These are phyloP conservation scores for Tolypeutes matacus DNA, from an alignment of 2,797 vertebrate genomes.

Conservation along the genomic window DNA sequence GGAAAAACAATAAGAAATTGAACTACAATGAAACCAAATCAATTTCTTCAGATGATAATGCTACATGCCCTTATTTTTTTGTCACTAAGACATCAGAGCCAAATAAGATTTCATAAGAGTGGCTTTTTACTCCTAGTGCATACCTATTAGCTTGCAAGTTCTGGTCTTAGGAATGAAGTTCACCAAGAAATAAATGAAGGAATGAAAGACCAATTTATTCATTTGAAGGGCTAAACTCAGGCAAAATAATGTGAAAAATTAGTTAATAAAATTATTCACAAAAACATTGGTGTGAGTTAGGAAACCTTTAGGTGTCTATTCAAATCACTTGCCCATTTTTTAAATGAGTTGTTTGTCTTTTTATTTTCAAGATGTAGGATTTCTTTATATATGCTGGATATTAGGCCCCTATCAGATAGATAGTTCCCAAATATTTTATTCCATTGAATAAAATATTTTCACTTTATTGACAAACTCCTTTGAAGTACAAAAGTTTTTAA, in stretches of 20 bases:
- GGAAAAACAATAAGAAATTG: slow-evolving; percentile 30
- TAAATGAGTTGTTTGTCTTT: too few species aligned
- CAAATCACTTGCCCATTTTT: too few species aligned
- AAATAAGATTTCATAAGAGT: background rate
- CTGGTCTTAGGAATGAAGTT: background rate
- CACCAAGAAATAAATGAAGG: background rate
- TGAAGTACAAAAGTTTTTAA: too few species aligned
- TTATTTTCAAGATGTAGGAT: too few species aligned
- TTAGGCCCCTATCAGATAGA: too few species aligned
- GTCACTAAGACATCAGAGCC: background rate
- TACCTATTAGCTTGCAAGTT: background rate
- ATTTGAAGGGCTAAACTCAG: background rate
- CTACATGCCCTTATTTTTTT: background rate
- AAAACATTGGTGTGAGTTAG: background rate
- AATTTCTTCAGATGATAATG: background rate
- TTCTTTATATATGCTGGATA: too few species aligned
- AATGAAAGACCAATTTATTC: background rate
- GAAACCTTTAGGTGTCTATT: background rate
- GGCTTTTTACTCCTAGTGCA: background rate
- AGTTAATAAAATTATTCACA: background rate
- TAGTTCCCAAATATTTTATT: too few species aligned
- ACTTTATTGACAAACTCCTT: too few species aligned
- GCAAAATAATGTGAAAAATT: background rate
- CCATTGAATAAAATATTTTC: too few species aligned
- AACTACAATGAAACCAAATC: background rate